Conservation (phyloP, 1,140 invertebrate species). For the Tyrophagus putrescentiae region DNA sequence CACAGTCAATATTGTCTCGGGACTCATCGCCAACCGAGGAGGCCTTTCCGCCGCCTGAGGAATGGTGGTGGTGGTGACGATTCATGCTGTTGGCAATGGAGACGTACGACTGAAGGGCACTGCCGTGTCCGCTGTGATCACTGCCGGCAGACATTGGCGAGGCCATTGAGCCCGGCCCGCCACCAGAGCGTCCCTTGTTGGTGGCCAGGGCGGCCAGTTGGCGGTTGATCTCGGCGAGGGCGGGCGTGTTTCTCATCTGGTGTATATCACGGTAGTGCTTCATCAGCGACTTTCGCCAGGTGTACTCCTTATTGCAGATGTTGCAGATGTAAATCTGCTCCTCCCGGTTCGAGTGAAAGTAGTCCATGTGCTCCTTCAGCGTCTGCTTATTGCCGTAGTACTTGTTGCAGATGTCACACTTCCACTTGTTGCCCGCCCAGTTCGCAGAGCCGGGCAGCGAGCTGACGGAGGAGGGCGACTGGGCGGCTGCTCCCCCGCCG, state of each 20-base stretch:
- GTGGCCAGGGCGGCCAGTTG: slow-evolving; percentile 12
- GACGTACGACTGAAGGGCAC: slow-evolving; percentile 7
- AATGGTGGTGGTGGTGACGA: neutral
- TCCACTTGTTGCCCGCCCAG: slow-evolving; percentile 10
- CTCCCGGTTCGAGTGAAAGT: slow-evolving; percentile 20
- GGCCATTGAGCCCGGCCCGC: neutral
- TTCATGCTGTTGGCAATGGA: neutral
- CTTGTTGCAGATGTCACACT: slow-evolving; percentile 26
- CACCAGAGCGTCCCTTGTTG: neutral
- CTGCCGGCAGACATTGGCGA: neutral
- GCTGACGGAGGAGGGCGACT: too few relatives aligned
- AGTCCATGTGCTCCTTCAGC: slow-evolving; percentile 23
- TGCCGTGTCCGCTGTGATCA: neutral
- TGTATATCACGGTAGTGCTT: slow-evolving; percentile 20
- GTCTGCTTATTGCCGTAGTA: slow-evolving; percentile 27
- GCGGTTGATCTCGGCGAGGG: slow-evolving; percentile 7
- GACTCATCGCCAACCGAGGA: neutral
- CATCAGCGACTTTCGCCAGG: slow-evolving; percentile 22
- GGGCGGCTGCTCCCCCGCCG: too few relatives aligned
- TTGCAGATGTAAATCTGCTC: slow-evolving; percentile 20
- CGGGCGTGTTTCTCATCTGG: slow-evolving; percentile 10
- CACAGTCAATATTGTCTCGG: neutral
- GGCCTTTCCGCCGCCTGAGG: neutral
- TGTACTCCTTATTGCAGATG: slow-evolving; percentile 20
- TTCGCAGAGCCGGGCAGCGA: neutral